Base-by-base conservation (phyloP, 2,888 invertebrate species). In the Ptychoptera contaminata region DNA sequence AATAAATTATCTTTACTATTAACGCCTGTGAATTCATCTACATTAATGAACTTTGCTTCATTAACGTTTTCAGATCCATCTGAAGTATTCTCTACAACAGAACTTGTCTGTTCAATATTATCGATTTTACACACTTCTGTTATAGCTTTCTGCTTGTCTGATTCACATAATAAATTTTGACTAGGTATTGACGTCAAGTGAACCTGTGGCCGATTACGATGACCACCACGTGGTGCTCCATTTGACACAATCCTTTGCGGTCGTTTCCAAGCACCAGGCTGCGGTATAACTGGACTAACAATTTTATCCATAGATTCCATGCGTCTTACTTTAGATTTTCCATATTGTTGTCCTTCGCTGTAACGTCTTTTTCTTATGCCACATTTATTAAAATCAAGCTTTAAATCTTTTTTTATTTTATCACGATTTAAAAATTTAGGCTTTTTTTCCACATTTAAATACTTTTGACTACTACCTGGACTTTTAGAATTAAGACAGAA, bases 221-320 rank as follows among this genome's bases (percentile, higher is more conserved):
- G 3, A 23, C 23, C 23, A 1, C 56, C 48, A 46, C 63, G 61
- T 36, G 67, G 53, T 23, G 62, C 57, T 15, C 66, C 65, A 16
- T 55, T 58, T 6, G 65, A 59, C 16, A 60, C 59, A n/a, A 55
- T 52, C 54, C 63, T 65, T 50, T 60, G 61, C 7, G 68, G 67
- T 23, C 79, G 68, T 63, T 82, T 85, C 84, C 85, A 85, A 0
- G 83, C 79, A 2, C 87, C 87, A 0, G 88, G 88, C 60, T 90
- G 90, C 8, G 87, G 88, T 47, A 90, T 82, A 32, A 90, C 91
- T 1, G 90, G 91, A 58, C 88, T 90, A 11, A 91, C 91, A 53
- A 91, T 91, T 65, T 87, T 88, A 61, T 90, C 90, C 67, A 85
- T 75, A 0, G 74, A 72, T 55, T 82, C 82, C 61, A 79, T 68